phyloP scores from a whole-genome alignment of 2,797 vertebrate species.

The Esox masquinongy region DNA sequence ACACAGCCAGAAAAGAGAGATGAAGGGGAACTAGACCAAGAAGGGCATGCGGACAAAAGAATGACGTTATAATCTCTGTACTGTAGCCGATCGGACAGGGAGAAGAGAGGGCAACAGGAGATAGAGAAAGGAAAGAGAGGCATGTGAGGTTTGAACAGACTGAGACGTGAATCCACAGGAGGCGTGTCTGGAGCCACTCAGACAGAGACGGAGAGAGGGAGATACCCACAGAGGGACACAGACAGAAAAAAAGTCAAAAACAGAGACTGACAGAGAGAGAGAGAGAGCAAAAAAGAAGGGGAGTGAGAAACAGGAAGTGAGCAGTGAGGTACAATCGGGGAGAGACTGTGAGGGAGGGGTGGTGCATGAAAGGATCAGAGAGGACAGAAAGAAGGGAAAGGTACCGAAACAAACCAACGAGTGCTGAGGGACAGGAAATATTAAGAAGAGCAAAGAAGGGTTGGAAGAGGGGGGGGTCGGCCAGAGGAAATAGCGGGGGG shows the following conservation, averaged over 20 bases:
- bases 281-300: background rate
- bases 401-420: background rate
- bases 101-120: background rate
- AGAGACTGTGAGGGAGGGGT: background rate
- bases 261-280: background rate
- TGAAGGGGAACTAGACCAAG: background rate
- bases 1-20: slow-evolving; percentile 5
- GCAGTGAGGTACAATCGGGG: background rate
- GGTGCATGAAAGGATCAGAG: background rate
- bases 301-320: slow-evolving; percentile 1
- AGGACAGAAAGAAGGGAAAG: background rate
- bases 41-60: background rate
- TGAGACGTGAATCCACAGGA: slow-evolving; percentile 16
- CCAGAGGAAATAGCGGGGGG: slow-evolving; percentile 22
- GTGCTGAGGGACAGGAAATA: slow-evolving; percentile 14
- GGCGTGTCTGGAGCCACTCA: slow-evolving; percentile 8
- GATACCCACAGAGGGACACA: slow-evolving; percentile 7
- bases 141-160: background rate
- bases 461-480: slow-evolving; percentile 16
- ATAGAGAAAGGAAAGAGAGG: background rate
- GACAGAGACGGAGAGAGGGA: slow-evolving; percentile 1
- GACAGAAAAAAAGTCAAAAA: slow-evolving; percentile 3
- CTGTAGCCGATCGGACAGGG: background rate
- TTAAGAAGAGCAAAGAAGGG: background rate
- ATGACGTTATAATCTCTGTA: background rate